Conservation (phyloP, 1,140 invertebrate species). For the Macrobrachium nipponense region DNA sequence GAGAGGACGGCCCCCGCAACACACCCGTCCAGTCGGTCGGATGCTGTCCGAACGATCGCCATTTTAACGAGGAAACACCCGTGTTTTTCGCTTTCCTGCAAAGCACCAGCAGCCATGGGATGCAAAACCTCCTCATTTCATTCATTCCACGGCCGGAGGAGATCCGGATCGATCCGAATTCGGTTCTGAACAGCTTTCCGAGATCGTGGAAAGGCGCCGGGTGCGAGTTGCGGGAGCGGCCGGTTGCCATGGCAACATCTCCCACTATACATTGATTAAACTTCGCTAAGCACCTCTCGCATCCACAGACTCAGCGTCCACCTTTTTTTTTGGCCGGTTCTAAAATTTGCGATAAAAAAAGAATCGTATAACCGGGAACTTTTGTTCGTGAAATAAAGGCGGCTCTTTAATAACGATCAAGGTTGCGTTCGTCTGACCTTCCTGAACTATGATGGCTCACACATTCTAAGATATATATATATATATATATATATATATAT, state of each 20-base stretch:
- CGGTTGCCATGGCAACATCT: conserved; percentile 43
- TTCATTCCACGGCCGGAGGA: neutral
- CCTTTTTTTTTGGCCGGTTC: conserved; percentile 50
- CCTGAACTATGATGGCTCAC: neutral
- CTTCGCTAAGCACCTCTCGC: conserved; percentile 52
- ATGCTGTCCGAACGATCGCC: neutral
- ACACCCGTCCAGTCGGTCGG: neutral
- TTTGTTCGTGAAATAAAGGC: conserved; percentile 9
- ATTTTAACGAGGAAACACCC: neutral
- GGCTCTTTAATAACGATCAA: neutral
- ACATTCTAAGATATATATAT: too few species aligned
- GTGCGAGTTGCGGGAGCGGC: conserved; percentile 24
- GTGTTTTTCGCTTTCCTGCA: neutral
- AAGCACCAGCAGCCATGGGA: neutral
- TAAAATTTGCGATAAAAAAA: conserved; percentile 40
- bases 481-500: too few species aligned
- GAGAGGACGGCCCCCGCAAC: conserved; percentile 18
- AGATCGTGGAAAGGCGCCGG: conserved; percentile 25
- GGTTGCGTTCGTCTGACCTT: neutral
- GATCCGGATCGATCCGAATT: neutral
- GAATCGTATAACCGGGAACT: conserved; percentile 3
- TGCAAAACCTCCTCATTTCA: neutral
- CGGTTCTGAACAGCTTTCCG: neutral
- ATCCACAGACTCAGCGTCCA: conserved; percentile 46
- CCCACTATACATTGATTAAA: conserved; percentile 56